Conservation (phyloP, 2,113 vertebrate species). For the Circaetus cinerascens region DNA sequence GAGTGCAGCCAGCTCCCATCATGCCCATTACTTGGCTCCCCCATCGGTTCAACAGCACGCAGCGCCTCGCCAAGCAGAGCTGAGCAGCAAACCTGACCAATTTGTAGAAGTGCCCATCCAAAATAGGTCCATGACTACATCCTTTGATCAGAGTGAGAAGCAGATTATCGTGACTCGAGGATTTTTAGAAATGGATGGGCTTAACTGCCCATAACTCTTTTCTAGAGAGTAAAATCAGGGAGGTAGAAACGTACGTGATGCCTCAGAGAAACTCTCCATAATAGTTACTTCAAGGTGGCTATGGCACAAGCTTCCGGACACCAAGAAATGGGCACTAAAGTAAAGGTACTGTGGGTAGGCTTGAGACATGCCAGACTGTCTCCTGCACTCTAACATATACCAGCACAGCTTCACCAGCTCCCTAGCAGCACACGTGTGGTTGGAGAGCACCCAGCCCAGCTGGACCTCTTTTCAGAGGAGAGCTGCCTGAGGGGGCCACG, state of each 20-base stretch:
- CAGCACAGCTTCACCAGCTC: neutral
- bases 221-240: neutral
- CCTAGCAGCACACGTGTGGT: fast-evolving
- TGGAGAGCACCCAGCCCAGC: neutral
- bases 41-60: neutral
- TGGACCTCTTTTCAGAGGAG: neutral
- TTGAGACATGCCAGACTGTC: neutral
- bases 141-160: neutral
- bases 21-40: neutral
- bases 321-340: neutral
- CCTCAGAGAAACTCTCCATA: neutral
- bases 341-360: neutral
- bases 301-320: neutral
- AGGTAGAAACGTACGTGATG: neutral
- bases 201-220: neutral
- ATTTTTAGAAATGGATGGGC: neutral
- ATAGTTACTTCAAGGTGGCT: neutral
- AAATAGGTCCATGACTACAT: neutral
- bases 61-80: neutral
- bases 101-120: neutral
- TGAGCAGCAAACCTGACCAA: neutral
- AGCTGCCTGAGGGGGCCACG: fast-evolving
- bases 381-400: neutral
- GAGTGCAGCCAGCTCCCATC: neutral
- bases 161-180: neutral